Conservation (phyloP, 2,888 invertebrate genomes). For the Drepana falcataria region DNA sequence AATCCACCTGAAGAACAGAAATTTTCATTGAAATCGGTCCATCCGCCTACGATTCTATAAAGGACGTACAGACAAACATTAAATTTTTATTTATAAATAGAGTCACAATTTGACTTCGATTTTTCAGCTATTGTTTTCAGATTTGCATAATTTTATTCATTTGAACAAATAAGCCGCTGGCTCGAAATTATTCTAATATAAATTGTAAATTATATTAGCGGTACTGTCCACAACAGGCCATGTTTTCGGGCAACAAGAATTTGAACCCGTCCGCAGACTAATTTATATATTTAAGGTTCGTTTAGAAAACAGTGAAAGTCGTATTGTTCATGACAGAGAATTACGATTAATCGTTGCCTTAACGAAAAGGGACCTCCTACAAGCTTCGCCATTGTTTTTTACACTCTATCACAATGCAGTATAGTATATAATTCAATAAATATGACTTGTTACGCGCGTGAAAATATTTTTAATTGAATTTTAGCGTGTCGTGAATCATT, state of each 20-base stretch:
- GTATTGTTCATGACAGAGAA: conserved; percentile 25
- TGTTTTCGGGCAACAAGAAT: neutral
- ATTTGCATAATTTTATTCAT: no score
- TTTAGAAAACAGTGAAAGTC: neutral
- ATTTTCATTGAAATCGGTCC: no score
- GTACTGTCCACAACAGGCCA: neutral
- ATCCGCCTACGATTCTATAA: no score
- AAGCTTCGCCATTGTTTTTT: conserved; percentile 3
- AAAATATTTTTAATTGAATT: conserved; percentile 40
- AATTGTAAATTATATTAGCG: neutral
- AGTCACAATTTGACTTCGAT: no score
- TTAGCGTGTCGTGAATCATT: conserved; percentile 48
- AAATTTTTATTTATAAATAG: no score
- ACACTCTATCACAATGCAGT: conserved; percentile 11
- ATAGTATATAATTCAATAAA: conserved; percentile 15
- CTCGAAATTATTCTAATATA: neutral
- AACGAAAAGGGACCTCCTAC: neutral
- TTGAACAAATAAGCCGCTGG: no score
- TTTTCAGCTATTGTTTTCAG: no score
- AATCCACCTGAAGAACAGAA: no score
- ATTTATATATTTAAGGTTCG: neutral
- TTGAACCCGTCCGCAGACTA: neutral
- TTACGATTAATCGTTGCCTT: conserved; percentile 20
- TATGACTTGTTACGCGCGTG: conserved; percentile 1
- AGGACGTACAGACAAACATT: no score